Evolutionary conservation across 2,797 vertebrate genomes (phyloP).

Genomic region (Pristis pectinata): DNA sequence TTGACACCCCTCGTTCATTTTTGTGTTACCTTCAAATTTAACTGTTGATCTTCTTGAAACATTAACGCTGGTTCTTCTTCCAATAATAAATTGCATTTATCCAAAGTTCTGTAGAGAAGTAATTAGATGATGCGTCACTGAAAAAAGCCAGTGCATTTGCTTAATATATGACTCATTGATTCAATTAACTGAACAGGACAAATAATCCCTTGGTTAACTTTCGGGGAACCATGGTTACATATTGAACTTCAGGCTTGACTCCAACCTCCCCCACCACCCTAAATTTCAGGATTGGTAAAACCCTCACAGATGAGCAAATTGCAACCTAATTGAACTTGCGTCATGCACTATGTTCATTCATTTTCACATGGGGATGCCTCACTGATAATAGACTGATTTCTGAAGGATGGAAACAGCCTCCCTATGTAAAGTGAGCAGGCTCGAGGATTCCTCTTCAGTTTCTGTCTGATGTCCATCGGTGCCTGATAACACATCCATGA

Average conservation of each 20-base stretch:
- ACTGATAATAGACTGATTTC: background rate
- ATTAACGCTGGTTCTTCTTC: too few relatives aligned
- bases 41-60: too few relatives aligned
- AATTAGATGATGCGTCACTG: background rate
- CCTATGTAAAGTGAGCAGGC: background rate
- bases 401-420: background rate
- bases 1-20: too few relatives aligned
- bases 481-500: too few relatives aligned
- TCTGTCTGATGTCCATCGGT: too few relatives aligned
- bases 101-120: background rate
- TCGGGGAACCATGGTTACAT: background rate
- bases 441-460: background rate
- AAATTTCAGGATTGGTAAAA: background rate
- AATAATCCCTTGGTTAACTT: background rate
- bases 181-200: background rate
- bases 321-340: background rate
- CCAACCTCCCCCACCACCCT: too few relatives aligned
- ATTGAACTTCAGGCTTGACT: background rate
- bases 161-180: background rate
- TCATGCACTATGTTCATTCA: background rate
- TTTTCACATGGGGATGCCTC: background rate
- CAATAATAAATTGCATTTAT: background rate
- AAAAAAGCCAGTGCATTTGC: background rate
- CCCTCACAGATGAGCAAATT: background rate
- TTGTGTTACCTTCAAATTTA: too few relatives aligned